A percentile compares a stretch with the other conserved stretches of the same genome.
These are phyloP conservation scores for Picathartes gymnocephalus DNA, from an alignment of 2,113 vertebrate genomes.

Conservation along the genomic window DNA sequence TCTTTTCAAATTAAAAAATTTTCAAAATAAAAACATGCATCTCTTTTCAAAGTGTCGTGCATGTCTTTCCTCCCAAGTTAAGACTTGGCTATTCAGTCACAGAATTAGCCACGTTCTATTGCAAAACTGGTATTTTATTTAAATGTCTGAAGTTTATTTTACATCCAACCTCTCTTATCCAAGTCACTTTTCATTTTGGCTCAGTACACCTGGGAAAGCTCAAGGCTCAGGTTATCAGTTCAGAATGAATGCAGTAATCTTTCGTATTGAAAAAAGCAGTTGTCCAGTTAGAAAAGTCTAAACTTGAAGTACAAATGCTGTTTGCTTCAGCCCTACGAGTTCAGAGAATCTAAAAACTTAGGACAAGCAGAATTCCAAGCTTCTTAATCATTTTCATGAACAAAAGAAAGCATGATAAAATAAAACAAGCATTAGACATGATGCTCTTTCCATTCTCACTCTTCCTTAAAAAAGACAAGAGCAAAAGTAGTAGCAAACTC, in stretches of 20 bases:
- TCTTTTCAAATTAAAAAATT: neutral
- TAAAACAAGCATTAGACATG: neutral
- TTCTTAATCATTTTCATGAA: neutral
- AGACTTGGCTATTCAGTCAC: neutral
- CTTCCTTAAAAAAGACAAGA: neutral
- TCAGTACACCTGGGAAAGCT: neutral
- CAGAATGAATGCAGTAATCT: neutral
- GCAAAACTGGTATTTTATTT: neutral
- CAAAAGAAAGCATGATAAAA: neutral
- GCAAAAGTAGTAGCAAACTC: neutral
- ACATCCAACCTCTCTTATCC: neutral
- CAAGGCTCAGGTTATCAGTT: neutral
- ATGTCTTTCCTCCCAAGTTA: neutral
- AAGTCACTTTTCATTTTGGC: neutral
- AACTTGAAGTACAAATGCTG: neutral
- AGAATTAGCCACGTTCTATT: neutral
- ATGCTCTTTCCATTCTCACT: neutral
- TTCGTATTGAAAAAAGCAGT: neutral
- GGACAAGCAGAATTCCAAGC: neutral
- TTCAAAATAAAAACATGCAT: neutral
- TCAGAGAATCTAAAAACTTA: neutral
- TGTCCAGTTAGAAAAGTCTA: neutral
- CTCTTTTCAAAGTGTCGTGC: neutral
- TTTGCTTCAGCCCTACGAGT: neutral
- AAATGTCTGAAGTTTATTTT: neutral